Evolutionary conservation across 1,140 invertebrate genomes (phyloP).

Genomic region (Tetranychus urticae): DNA sequence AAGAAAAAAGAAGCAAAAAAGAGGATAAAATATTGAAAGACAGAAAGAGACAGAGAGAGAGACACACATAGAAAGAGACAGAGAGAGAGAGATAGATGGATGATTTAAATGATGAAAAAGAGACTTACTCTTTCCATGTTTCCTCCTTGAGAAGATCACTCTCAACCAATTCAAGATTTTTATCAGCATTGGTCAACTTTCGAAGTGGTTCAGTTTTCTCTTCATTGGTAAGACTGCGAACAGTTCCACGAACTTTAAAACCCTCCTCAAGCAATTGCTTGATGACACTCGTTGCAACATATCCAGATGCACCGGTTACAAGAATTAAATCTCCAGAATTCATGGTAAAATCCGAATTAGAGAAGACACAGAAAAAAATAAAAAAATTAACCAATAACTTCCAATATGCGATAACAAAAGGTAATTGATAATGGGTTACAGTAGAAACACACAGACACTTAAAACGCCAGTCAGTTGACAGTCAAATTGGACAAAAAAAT

Average conservation of each 20-base stretch:
- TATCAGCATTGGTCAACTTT: slow-evolving; percentile 21
- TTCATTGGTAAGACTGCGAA: slow-evolving; percentile 25
- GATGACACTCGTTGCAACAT: slow-evolving; percentile 28
- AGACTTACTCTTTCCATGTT: slow-evolving; percentile 19
- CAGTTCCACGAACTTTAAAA: slow-evolving; percentile 28
- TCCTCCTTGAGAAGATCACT: slow-evolving; percentile 21
- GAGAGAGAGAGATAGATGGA: background rate
- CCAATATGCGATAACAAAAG: background rate
- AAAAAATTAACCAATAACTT: background rate
- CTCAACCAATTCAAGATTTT: slow-evolving; percentile 26
- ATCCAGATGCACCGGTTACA: slow-evolving; percentile 33
- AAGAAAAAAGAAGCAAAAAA: background rate
- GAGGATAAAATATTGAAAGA: background rate
- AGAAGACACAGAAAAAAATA: background rate
- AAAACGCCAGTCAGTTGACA: background rate
- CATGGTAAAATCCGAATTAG: background rate
- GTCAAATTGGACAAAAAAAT: no score
- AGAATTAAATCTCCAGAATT: slow-evolving; percentile 18
- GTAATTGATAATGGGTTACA: background rate
- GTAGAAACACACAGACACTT: background rate
- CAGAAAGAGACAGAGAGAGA: background rate
- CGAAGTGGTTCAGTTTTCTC: slow-evolving; percentile 13
- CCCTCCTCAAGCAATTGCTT: slow-evolving; percentile 26
- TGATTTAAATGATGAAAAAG: background rate
- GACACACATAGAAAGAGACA: no score